phyloP scores from a whole-genome alignment of 2,888 invertebrate genomes.

The Ephialtes manifestator region DNA sequence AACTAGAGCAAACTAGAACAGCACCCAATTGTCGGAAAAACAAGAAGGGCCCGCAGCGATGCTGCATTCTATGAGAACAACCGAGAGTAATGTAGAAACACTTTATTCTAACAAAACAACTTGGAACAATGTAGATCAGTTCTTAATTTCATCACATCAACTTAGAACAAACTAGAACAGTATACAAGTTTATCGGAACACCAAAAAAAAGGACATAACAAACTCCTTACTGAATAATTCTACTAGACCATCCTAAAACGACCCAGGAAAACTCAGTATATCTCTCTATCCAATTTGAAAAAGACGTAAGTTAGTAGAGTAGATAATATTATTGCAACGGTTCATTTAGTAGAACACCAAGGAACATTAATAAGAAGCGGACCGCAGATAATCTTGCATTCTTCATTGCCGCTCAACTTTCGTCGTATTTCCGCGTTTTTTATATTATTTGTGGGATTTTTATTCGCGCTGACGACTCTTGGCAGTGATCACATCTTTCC shows the following conservation, averaged over 20 bases:
- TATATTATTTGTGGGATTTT: not conserved
- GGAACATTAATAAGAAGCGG: not conserved
- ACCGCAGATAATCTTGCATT: constrained; percentile 2
- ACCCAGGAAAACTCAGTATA: too few species aligned
- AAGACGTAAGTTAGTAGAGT: not conserved
- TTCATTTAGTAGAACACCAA: constrained; percentile 5
- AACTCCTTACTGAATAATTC: not conserved
- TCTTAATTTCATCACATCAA: not conserved
- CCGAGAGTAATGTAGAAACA: not conserved
- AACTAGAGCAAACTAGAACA: not conserved
- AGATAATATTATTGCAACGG: not conserved
- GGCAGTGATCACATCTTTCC: not conserved
- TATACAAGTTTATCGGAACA: not conserved
- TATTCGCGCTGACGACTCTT: not conserved
- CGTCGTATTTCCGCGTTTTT: not conserved
- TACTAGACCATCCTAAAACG: not conserved
- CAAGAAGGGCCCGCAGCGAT: not conserved
- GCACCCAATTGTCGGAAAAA: not conserved
- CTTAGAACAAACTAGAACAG: constrained; percentile 10
- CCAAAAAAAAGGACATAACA: not conserved
- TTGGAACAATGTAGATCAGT: not conserved
- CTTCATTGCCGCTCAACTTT: not conserved
- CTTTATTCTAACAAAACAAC: not conserved
- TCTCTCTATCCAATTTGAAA: too few species aligned
- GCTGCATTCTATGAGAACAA: constrained; percentile 4